Percentiles rank a stretch among this genome's conserved stretches.
Conservation (phyloP, 2,113 vertebrate genomes). For the Phaethon lepturus region DNA sequence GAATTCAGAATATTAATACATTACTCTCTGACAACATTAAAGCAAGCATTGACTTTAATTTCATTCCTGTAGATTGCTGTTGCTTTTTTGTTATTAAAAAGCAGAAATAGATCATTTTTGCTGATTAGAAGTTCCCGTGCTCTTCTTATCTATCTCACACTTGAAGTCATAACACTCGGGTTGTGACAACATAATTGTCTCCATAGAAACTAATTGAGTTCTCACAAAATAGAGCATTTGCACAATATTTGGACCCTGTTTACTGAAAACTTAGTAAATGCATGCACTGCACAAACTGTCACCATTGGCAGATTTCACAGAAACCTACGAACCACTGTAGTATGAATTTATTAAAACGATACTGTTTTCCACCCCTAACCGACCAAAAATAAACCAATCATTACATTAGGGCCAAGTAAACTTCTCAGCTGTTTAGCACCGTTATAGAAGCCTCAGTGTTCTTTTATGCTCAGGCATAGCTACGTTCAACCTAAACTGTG, state of each 20-base stretch:
- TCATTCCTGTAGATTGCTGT: not conserved
- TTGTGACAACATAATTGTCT: conserved; percentile 62
- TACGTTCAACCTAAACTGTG: not conserved
- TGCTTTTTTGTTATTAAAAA: conserved; percentile 26
- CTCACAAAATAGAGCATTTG: not conserved
- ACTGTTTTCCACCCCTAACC: not conserved
- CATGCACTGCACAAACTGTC: not conserved
- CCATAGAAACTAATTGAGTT: conserved; percentile 61
- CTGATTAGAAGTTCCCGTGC: conserved; percentile 33
- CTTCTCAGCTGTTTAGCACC: not conserved
- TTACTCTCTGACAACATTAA: conserved; percentile 7
- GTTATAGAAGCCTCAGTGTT: not conserved
- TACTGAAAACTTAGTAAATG: conserved; percentile 53
- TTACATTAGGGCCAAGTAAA: not conserved
- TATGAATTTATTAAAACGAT: not conserved
- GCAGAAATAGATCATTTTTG: conserved; percentile 38
- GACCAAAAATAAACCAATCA: not conserved
- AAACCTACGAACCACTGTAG: not conserved
- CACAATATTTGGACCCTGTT: conserved; percentile 65
- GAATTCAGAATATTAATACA: conserved; percentile 24
- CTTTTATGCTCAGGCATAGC: not conserved
- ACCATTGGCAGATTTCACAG: conserved; percentile 1
- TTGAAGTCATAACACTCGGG: conserved; percentile 26
- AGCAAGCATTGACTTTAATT: not conserved
- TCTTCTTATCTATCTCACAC: conserved; percentile 47